Percentiles rank a stretch among this genome's conserved stretches.
Conservation (phyloP, 2,797 vertebrate genomes). For the Enoplosus armatus region DNA sequence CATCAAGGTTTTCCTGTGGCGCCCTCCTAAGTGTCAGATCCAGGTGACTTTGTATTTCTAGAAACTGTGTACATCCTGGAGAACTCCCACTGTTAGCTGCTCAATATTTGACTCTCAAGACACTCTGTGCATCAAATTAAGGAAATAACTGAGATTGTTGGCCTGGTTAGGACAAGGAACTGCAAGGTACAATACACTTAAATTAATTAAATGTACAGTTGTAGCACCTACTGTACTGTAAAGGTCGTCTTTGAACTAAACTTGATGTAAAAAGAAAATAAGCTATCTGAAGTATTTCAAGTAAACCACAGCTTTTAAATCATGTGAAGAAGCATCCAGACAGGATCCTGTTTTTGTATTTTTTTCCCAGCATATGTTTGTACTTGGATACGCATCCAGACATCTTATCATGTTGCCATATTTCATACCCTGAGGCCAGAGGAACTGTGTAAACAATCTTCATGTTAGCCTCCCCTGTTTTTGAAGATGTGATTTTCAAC, state of each 20-base stretch:
- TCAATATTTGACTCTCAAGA: conserved; percentile 33
- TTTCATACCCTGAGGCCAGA: conserved; percentile 56
- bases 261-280: conserved; percentile 23
- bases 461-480: conserved; percentile 45
- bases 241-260: conserved; percentile 24
- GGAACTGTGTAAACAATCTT: conserved; percentile 59
- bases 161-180: conserved; percentile 20
- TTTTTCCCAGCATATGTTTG: conserved; percentile 60
- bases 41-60: conserved; percentile 55
- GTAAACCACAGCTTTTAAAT: conserved; percentile 51
- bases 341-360: conserved; percentile 50
- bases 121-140: conserved; percentile 33
- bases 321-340: conserved; percentile 33
- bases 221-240: background rate
- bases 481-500: conserved; percentile 52
- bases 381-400: conserved; percentile 51
- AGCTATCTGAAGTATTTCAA: conserved; percentile 32
- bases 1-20: conserved; percentile 65
- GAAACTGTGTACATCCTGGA: conserved; percentile 42
- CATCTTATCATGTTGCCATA: conserved; percentile 64
- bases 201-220: conserved; percentile 19
- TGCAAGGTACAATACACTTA: background rate
- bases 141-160: conserved; percentile 36
- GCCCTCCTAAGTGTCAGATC: conserved; percentile 58
- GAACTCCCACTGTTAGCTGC: conserved; percentile 25